Base-by-base conservation (phyloP, 1,140 invertebrate genomes). In the Drosophila pectinifera region DNA sequence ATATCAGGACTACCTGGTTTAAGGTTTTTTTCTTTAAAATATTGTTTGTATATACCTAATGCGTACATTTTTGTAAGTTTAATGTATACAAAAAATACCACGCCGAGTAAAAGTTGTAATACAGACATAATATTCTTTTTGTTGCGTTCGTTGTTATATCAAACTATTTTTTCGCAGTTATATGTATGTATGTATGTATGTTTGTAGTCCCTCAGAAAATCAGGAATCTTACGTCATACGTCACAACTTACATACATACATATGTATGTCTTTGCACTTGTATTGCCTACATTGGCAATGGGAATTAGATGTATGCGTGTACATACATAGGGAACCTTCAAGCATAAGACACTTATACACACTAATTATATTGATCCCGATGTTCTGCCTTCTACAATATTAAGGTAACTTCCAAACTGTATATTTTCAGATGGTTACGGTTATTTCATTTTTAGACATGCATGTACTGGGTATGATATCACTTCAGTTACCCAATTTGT, bases 151-250 rank as follows among this genome's bases (percentile, higher is more conserved):
- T 34, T 34, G 11, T 34, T 34, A 5, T 13, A 34, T 13, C 31
- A 34, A 34, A 34, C 31, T 34, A 4, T 13, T 38, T 38, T 38
- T 38, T n/a, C 14, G n/a, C 2, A 38, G 36, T n/a, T 38, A 6
- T 38, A n/a, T 5, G 14, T n/a, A 38, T 3, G 5, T n/a, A 4
- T 36, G 13, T 14, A 38, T 38, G 14, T n/a, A n/a, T 38, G 4
- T 48, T 16, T 16, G 24, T 6, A 49, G 45, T 5, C 46, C 18
- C 48, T 51, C 28, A 31, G 16, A 34, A 34, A 45, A 28, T 16
- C 14, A 64, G 58, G 18, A 68, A 49, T 34, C 61, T 68, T 68
- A 69, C 67, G 63, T 69, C 65, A 69, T 68, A 53, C 46, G 36
- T 45, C 63, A 69, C 31, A 11, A 56, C 39, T 20, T 16, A 22